A percentile compares a stretch with the other conserved stretches of the same genome.
Conservation (phyloP, 2,113 vertebrate species). For the Salvelinus sp. region DNA sequence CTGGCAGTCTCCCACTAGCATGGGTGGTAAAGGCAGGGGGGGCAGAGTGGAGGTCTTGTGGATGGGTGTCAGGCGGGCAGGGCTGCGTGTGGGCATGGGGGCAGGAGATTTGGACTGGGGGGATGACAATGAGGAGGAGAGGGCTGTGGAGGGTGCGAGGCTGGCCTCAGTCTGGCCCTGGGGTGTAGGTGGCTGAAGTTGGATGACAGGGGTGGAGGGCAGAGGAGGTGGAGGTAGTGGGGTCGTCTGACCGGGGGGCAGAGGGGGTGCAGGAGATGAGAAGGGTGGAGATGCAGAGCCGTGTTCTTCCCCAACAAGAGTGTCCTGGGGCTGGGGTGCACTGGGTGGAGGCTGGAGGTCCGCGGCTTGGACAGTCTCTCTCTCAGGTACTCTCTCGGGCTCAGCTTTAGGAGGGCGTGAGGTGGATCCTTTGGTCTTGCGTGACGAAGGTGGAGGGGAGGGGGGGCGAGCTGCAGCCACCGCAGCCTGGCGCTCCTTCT, state of each 20-base stretch:
- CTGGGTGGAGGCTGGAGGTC: conserved; percentile 43
- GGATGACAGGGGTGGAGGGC: conserved; percentile 54
- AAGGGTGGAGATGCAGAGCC: conserved; percentile 65
- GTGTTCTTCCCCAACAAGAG: conserved; percentile 62
- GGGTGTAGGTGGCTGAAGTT: conserved; percentile 71
- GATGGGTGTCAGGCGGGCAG: conserved; percentile 78
- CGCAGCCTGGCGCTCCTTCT: conserved; percentile 89
- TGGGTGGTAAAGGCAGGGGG: conserved; percentile 89
- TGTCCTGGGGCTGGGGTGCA: conserved; percentile 14
- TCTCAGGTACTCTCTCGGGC: conserved; percentile 40
- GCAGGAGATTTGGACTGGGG: conserved; percentile 84
- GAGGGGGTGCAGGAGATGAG: conserved; percentile 69
- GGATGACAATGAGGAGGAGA: conserved; percentile 48
- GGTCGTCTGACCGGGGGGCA: conserved; percentile 66
- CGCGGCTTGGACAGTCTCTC: conserved; percentile 17
- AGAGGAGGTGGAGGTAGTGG: conserved; percentile 76
- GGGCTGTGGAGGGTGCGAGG: conserved; percentile 49
- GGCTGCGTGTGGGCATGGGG: conserved; percentile 74
- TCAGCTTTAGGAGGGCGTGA: conserved; percentile 54
- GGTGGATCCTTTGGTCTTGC: conserved; percentile 50
- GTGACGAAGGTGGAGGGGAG: conserved; percentile 60
- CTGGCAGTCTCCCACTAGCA: conserved; percentile 88
- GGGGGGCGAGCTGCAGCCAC: conserved; percentile 84
- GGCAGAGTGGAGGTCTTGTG: conserved; percentile 95
- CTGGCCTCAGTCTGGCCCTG: conserved; percentile 70